Percentiles rank a stretch among this genome's conserved stretches.
These are phyloP conservation scores for Gracilinanus agilis DNA, from an alignment of 2,113 vertebrate genomes.

Conservation along the genomic window DNA sequence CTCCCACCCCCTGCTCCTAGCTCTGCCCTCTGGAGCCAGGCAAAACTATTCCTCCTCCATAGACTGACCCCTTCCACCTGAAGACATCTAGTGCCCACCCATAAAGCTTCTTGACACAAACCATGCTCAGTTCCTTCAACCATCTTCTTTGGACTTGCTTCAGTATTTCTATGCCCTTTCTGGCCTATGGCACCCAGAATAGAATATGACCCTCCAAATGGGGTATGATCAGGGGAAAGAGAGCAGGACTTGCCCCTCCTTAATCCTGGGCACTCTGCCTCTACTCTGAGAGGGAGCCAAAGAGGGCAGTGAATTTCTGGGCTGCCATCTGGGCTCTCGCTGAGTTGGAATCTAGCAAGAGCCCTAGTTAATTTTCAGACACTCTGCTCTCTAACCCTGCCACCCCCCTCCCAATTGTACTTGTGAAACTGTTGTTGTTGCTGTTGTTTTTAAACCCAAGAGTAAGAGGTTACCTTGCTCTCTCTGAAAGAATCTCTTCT, in stretches of 20 bases:
- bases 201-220: neutral
- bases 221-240: neutral
- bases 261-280: neutral
- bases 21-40: no score
- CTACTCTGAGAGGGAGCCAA: no score
- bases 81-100: neutral
- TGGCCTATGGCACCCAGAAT: neutral
- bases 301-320: neutral
- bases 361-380: neutral
- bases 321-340: neutral
- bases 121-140: neutral
- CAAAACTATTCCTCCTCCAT: neutral
- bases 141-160: neutral
- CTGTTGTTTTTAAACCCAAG: neutral
- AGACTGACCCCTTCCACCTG: neutral
- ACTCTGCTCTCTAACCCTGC: neutral
- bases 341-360: no score
- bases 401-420: rapidly evolving
- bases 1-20: neutral
- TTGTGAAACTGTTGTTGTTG: neutral
- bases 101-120: neutral
- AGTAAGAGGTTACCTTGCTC: neutral
- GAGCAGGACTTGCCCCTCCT: neutral
- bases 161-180: neutral
- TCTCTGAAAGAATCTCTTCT: neutral